Evolutionary conservation across 2,113 vertebrate genomes (phyloP).

Genomic region (Vireo altiloquus): DNA sequence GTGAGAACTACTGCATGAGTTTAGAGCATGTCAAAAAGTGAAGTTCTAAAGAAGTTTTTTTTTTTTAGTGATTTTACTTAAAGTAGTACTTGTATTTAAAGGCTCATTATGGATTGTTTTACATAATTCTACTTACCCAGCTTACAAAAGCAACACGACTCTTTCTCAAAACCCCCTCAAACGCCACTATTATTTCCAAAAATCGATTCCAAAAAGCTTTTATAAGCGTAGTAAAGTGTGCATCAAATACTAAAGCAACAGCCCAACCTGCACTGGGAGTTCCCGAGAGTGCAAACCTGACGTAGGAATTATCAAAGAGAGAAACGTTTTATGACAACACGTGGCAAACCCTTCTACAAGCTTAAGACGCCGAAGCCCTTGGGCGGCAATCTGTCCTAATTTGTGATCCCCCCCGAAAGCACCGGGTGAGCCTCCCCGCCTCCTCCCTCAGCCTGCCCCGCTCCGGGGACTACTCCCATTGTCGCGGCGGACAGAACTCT

Average conservation of each 20-base stretch:
- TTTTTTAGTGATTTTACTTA: not conserved
- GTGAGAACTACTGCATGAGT: not conserved
- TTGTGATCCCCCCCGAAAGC: fast-evolving
- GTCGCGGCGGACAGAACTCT: not conserved
- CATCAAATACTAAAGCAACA: not conserved
- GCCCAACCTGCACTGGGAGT: not conserved
- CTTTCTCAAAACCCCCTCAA: not conserved
- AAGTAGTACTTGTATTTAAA: not conserved
- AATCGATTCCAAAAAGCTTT: not conserved
- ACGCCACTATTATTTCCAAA: not conserved
- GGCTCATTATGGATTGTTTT: not conserved
- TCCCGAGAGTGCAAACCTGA: not conserved
- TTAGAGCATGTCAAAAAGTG: not conserved
- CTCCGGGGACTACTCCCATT: not conserved
- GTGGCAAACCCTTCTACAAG: not conserved
- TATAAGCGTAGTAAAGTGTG: fast-evolving
- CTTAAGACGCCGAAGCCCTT: not conserved
- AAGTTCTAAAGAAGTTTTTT: not conserved
- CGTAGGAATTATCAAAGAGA: not conserved
- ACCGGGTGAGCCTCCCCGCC: too few species aligned
- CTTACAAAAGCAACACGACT: not conserved
- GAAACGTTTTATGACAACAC: not conserved
- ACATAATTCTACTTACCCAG: not conserved
- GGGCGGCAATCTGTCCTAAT: not conserved
- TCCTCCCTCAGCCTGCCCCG: not conserved